These are phyloP conservation scores for Dreissena rostriformis DNA, from an alignment of 1,140 invertebrate species.

Conservation along the genomic window DNA sequence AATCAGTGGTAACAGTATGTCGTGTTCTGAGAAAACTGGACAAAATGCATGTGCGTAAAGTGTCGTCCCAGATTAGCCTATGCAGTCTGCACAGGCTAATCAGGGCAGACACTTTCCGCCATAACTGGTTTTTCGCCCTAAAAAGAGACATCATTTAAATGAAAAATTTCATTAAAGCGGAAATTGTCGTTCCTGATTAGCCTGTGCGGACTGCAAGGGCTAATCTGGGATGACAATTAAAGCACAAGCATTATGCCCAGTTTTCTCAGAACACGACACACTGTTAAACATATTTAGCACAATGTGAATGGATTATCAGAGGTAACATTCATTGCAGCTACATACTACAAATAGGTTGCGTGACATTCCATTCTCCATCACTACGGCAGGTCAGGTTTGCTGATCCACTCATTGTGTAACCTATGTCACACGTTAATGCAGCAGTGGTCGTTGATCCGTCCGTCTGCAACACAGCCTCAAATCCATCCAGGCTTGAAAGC, in stretches of 20 bases:
- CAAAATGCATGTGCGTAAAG: no score
- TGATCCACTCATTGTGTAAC: constrained; percentile 36
- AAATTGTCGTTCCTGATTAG: no score
- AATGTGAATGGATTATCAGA: no score
- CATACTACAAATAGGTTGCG: constrained; percentile 37
- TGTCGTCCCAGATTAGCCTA: not conserved
- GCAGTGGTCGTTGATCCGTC: constrained; percentile 25
- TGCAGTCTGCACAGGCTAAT: not conserved
- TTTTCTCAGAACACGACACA: no score
- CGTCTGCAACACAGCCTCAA: not conserved
- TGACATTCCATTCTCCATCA: constrained; percentile 37
- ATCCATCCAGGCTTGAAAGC: constrained; percentile 19
- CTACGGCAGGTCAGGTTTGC: constrained; percentile 16
- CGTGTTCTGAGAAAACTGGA: no score
- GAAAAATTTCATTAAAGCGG: no score
- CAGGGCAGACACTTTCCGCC: not conserved
- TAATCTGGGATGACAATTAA: no score
- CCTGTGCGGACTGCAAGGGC: no score
- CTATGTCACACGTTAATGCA: constrained; percentile 30
- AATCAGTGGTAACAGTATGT: no score
- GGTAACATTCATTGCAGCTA: not conserved
- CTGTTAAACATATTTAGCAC: no score
- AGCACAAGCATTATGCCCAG: no score
- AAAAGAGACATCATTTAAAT: not conserved
- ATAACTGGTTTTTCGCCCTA: not conserved